Percentiles rank a stretch among this genome's conserved stretches.
Conservation (phyloP, 2,797 vertebrate genomes). For the Phrynocephalus forsythii region DNA sequence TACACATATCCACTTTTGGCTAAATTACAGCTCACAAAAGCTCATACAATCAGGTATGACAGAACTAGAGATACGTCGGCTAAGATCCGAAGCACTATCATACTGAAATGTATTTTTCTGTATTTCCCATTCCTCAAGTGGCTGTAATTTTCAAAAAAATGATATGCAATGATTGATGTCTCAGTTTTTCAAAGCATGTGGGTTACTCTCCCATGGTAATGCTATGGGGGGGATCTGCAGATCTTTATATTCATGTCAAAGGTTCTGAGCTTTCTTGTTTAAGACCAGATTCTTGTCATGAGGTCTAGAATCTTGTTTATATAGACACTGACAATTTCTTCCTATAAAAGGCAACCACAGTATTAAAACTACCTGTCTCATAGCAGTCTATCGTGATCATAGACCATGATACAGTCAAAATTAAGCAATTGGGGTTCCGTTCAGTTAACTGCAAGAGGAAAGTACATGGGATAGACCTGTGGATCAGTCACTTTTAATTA, state of each 20-base stretch:
- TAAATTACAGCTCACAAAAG: background rate
- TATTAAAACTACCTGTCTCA: background rate
- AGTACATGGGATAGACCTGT: background rate
- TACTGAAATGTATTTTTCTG: background rate
- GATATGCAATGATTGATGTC: background rate
- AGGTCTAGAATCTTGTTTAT: background rate
- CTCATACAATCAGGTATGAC: background rate
- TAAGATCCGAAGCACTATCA: background rate
- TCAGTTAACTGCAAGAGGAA: background rate
- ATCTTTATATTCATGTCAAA: background rate
- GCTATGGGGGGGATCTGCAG: background rate
- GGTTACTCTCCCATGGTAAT: background rate
- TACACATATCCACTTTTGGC: background rate
- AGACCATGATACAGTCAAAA: background rate
- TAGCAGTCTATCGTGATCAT: background rate
- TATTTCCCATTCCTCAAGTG: background rate
- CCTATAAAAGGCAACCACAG: background rate
- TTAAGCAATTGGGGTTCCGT: background rate
- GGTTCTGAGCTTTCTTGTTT: background rate
- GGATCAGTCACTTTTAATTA: conserved; percentile 27
- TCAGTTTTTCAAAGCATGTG: background rate
- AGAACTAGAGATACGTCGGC: background rate
- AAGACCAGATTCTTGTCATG: background rate
- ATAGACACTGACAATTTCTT: background rate
- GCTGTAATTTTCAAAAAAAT: background rate